phyloP scores from a whole-genome alignment of 1,140 invertebrate genomes.

The Bemisia tabaci region DNA sequence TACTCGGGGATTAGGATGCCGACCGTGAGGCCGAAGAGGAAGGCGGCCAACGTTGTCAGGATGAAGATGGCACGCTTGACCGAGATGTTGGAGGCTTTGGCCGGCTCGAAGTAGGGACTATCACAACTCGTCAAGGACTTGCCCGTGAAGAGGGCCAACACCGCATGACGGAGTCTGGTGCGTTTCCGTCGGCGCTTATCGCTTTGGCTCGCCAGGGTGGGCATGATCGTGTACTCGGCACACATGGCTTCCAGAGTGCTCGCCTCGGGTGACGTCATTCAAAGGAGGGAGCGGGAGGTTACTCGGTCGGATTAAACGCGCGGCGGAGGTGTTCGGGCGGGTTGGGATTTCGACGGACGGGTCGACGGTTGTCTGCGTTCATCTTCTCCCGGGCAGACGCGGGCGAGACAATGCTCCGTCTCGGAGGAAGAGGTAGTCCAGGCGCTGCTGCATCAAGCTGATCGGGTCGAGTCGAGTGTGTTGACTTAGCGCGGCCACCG shows the following conservation, averaged over 20 bases:
- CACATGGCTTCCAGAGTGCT: neutral
- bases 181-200: neutral
- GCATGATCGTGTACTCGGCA: neutral
- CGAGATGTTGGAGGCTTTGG: neutral
- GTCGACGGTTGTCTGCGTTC: no score
- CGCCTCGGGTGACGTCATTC: neutral
- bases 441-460: no score
- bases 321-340: no score
- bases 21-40: conserved; percentile 8
- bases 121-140: neutral
- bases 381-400: no score
- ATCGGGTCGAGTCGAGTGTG: no score
- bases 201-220: neutral
- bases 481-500: no score
- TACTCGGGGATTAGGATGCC: conserved; percentile 1
- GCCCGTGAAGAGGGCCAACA: neutral
- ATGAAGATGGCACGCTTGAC: conserved; percentile 10
- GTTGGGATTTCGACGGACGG: no score
- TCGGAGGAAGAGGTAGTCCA: no score
- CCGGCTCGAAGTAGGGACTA: neutral
- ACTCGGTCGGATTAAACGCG: no score
- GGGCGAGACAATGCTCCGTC: no score
- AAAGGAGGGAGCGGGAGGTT: neutral
- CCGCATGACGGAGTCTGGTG: neutral
- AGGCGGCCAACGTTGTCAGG: conserved; percentile 5